Percentiles rank a stretch among this genome's conserved stretches.
These are phyloP conservation scores for Ammodramus savannarum DNA, from an alignment of 2,113 vertebrate genomes.

Conservation along the genomic window DNA sequence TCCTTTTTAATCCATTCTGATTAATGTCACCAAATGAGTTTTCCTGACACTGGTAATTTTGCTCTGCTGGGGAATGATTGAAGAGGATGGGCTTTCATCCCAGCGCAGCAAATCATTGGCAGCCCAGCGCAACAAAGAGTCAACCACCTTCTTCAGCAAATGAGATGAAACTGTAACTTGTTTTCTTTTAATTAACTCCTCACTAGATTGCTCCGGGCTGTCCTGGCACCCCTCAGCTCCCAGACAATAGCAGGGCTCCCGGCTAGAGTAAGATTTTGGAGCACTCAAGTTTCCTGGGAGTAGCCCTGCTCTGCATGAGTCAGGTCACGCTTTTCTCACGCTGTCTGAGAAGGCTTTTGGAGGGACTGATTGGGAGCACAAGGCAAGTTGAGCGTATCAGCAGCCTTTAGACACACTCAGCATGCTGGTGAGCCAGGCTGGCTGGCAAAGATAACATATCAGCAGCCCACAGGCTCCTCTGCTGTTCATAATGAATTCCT, in stretches of 20 bases:
- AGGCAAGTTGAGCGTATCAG: not conserved
- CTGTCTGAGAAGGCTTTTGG: not conserved
- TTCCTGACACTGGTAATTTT: constrained; percentile 28
- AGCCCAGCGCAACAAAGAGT: not conserved
- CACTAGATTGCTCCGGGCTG: not conserved
- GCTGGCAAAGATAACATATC: not conserved
- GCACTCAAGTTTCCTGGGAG: not conserved
- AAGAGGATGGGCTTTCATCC: constrained; percentile 37
- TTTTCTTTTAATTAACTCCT: constrained; percentile 70
- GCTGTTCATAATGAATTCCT: not conserved
- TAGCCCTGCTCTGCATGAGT: not conserved
- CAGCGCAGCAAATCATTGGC: not conserved
- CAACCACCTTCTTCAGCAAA: constrained; percentile 1
- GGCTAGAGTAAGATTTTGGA: not conserved
- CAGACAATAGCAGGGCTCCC: constrained; percentile 33
- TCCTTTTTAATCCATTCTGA: constrained; percentile 55
- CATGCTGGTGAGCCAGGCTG: not conserved
- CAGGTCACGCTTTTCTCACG: constrained; percentile 54
- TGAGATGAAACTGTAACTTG: constrained; percentile 35
- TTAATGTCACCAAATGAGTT: constrained; percentile 57
- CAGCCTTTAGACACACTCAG: not conserved
- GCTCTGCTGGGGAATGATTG: not conserved
- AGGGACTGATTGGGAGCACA: not conserved
- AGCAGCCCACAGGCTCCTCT: not conserved
- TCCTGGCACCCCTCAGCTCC: not conserved